Percentiles rank a stretch among this genome's conserved stretches.
Conservation (phyloP, 2,113 vertebrate genomes). For the Pionites leucogaster region DNA sequence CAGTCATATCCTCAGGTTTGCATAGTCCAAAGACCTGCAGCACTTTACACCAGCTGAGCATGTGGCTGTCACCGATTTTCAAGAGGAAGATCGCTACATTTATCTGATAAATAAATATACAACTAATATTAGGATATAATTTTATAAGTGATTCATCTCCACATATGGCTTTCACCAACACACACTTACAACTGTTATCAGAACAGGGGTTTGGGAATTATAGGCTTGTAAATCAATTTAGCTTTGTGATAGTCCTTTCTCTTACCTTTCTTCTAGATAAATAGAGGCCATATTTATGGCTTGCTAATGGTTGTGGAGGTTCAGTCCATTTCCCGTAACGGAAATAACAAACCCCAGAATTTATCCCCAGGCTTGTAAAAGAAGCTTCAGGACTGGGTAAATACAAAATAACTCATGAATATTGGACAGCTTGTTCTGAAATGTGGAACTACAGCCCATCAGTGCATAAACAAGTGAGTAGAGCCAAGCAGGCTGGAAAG, state of each 20-base stretch:
- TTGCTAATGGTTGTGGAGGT: not conserved
- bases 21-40: not conserved
- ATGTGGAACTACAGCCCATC: slow-evolving; percentile 25
- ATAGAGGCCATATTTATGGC: not conserved
- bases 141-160: not conserved
- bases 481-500: slow-evolving; percentile 34
- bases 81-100: not conserved
- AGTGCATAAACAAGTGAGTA: slow-evolving; percentile 35
- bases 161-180: not conserved
- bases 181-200: not conserved
- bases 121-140: not conserved
- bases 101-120: not conserved
- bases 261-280: not conserved
- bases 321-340: not conserved
- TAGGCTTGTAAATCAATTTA: slow-evolving; percentile 12
- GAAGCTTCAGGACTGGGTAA: slow-evolving; percentile 9
- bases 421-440: slow-evolving; percentile 58
- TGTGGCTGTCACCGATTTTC: not conserved
- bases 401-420: slow-evolving; percentile 55
- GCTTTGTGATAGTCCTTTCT: not conserved
- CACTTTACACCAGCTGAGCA: not conserved
- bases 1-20: not conserved
- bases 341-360: slow-evolving; percentile 20
- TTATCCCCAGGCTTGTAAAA: slow-evolving; percentile 24
- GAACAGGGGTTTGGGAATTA: not conserved